Evolutionary conservation across 2,113 vertebrate species (phyloP).

Genomic region (Oreamnos americanus): DNA sequence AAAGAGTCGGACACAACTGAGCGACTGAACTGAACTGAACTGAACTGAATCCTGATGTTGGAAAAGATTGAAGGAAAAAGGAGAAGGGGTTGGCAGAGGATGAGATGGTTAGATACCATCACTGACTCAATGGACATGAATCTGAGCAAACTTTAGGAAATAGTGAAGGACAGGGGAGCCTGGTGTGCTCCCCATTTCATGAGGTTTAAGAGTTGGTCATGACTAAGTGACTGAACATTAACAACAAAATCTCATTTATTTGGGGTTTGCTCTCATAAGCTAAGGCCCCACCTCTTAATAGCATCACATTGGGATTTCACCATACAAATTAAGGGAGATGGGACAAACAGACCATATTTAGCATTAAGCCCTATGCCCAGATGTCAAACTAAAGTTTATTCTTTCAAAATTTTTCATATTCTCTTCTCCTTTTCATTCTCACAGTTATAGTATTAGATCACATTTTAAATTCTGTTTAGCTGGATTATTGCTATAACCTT

Average conservation of each 20-base stretch:
- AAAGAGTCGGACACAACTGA: too few relatives aligned
- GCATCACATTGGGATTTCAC: neutral
- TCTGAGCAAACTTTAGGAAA: neutral
- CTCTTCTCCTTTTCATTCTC: neutral
- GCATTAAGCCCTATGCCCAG: neutral
- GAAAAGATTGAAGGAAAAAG: neutral
- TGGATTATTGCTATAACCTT: neutral
- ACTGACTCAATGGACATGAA: neutral
- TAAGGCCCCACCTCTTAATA: neutral
- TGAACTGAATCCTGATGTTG: neutral
- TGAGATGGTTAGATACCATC: neutral
- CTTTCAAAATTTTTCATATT: neutral
- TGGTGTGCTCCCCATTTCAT: neutral
- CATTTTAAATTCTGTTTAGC: neutral
- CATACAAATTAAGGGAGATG: neutral
- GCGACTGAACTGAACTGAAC: too few relatives aligned
- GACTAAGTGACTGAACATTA: neutral
- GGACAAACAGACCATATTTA: neutral
- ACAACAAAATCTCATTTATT: neutral
- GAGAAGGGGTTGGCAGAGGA: neutral
- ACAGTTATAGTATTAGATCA: neutral
- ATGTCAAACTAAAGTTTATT: neutral
- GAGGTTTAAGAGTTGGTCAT: neutral
- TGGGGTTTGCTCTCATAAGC: neutral
- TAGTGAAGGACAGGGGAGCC: neutral